Evolutionary conservation across 2,113 vertebrate genomes (phyloP).

Genomic region (Struthidea cinerea): DNA sequence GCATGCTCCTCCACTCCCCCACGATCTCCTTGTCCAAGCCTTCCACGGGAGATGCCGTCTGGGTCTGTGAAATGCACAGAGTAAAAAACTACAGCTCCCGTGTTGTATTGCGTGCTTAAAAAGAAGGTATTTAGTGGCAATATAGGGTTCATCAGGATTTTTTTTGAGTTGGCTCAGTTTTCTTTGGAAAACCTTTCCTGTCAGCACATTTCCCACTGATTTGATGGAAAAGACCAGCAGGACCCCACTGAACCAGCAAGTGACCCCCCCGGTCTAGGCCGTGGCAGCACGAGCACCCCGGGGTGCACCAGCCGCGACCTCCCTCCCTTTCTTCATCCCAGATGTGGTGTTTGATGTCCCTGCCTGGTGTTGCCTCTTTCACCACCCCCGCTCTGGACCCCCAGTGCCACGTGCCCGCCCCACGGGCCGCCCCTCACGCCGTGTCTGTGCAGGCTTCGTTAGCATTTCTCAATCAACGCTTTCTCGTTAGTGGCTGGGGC

Average conservation of each 20-base stretch:
- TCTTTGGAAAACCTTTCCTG: not conserved
- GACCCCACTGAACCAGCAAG: not conserved
- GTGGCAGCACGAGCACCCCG: not conserved
- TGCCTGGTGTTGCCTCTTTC: not conserved
- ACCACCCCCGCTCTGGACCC: not conserved
- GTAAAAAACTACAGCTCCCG: not conserved
- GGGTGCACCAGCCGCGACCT: not conserved
- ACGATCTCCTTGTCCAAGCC: not conserved
- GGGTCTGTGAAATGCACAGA: not conserved
- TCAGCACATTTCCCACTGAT: not conserved
- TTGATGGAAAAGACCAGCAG: not conserved
- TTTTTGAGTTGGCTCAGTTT: not conserved
- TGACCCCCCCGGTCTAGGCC: rapidly evolving
- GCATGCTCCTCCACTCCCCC: not conserved
- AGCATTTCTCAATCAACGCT: constrained; percentile 25
- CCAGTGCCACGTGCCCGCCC: not conserved
- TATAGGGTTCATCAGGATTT: not conserved
- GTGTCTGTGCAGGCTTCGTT: not conserved
- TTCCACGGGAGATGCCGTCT: not conserved
- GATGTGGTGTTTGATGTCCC: not conserved
- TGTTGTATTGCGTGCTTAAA: not conserved
- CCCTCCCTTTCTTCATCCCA: not conserved
- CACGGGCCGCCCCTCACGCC: not conserved
- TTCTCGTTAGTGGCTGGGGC: constrained; percentile 10
- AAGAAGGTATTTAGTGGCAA: not conserved